phyloP scores from a whole-genome alignment of 2,797 vertebrate species.

The Paguma larvata region DNA sequence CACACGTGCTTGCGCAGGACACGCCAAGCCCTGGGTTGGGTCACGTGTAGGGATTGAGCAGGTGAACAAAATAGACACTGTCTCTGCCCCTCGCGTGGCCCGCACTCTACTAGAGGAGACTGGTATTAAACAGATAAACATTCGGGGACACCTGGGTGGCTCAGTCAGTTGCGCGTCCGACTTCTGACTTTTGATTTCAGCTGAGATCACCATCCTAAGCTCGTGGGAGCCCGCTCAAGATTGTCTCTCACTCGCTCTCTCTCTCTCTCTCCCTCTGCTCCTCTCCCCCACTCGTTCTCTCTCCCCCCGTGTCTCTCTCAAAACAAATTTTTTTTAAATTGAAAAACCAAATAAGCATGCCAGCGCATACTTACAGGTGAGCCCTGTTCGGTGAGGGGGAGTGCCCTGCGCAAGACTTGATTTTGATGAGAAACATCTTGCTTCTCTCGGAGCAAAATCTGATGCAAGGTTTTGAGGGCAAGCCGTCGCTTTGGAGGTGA shows the following conservation, averaged over 20 bases:
- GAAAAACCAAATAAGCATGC: not conserved
- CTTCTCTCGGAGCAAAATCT: not conserved
- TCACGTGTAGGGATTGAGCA: not conserved
- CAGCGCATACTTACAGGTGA: not conserved
- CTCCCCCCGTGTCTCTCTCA: no score
- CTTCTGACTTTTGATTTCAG: no score
- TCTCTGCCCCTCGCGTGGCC: not conserved
- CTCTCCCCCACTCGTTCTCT: no score
- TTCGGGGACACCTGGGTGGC: not conserved
- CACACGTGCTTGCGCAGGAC: not conserved
- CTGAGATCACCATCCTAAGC: no score
- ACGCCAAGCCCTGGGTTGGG: not conserved
- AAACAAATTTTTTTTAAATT: no score
- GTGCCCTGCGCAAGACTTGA: not conserved
- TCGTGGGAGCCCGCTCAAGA: no score
- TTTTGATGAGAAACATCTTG: not conserved
- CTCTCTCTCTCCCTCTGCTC: no score
- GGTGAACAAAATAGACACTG: not conserved
- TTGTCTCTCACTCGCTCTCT: no score
- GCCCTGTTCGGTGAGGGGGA: not conserved
- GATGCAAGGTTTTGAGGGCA: not conserved
- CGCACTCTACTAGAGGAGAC: not conserved
- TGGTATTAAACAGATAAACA: not conserved
- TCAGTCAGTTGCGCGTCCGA: no score
- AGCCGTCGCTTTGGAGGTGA: not conserved